Evolutionary conservation across 2,113 vertebrate genomes (phyloP).

Genomic region (Platichthys flesus): DNA sequence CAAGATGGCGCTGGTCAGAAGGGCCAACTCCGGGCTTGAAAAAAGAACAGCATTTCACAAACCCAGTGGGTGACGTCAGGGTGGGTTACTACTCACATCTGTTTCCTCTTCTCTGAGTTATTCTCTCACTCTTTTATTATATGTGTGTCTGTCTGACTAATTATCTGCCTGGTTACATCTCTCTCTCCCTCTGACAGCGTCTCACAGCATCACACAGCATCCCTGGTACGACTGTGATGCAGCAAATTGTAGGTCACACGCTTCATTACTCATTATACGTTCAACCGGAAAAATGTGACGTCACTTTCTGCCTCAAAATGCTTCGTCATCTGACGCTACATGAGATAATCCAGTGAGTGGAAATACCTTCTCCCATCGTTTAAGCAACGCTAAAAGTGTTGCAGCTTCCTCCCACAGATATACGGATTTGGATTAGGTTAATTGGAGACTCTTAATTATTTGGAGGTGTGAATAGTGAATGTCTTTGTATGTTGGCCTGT

Average conservation of each 20-base stretch:
- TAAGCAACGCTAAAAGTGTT: background rate
- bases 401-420: background rate
- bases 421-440: background rate
- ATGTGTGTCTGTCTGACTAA: background rate
- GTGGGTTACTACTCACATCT: too few relatives aligned
- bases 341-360: constrained; percentile 25
- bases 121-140: background rate
- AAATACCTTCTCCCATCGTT: background rate
- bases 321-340: constrained; percentile 39
- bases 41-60: too few relatives aligned
- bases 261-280: constrained; percentile 69
- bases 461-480: too few relatives aligned
- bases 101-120: background rate
- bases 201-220: constrained; percentile 43
- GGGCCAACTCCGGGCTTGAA: background rate
- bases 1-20: too few relatives aligned
- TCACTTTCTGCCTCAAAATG: constrained; percentile 51
- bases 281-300: constrained; percentile 52
- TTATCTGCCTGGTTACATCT: constrained; percentile 15
- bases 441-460: too few relatives aligned
- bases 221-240: constrained; percentile 43
- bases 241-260: constrained; percentile 66
- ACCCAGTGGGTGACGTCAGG: too few relatives aligned
- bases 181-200: constrained; percentile 29
- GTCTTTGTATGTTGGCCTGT: too few relatives aligned